Conservation (phyloP, 1,140 invertebrate genomes). For the Cotesia glomerata region DNA sequence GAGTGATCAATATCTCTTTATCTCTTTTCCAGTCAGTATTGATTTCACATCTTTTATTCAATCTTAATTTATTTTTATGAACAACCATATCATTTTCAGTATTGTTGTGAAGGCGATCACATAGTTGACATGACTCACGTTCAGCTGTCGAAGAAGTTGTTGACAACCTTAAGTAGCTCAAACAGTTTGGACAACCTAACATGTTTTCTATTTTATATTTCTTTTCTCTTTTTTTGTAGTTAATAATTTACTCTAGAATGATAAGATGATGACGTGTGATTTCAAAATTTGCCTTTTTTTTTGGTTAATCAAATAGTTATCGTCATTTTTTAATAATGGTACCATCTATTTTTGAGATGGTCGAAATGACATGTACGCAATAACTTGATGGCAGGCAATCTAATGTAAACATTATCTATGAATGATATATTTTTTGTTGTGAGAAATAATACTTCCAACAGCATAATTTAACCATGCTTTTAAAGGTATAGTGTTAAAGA, state of each 20-base stretch:
- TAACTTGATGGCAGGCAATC: no score
- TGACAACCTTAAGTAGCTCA: neutral
- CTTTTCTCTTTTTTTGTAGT: neutral
- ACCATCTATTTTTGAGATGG: no score
- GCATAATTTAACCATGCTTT: no score
- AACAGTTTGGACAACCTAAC: constrained; percentile 22
- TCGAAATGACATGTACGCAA: no score
- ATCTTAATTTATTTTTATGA: neutral
- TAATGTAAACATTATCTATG: no score
- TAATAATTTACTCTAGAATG: neutral
- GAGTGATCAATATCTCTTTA: constrained; percentile 13
- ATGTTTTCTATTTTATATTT: neutral
- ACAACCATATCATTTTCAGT: neutral
- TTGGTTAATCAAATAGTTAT: no score
- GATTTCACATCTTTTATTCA: neutral
- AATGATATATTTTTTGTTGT: no score
- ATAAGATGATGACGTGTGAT: no score
- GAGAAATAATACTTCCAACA: no score
- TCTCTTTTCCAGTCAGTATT: constrained; percentile 1
- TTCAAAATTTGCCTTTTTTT: no score
- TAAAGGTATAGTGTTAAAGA: no score
- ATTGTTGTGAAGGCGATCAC: constrained; percentile 19
- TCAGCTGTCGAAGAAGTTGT: neutral
- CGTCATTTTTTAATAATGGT: no score
- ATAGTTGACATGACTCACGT: constrained; percentile 14